Conservation (phyloP, 2,888 invertebrate species). For the Catocala fraxini region DNA sequence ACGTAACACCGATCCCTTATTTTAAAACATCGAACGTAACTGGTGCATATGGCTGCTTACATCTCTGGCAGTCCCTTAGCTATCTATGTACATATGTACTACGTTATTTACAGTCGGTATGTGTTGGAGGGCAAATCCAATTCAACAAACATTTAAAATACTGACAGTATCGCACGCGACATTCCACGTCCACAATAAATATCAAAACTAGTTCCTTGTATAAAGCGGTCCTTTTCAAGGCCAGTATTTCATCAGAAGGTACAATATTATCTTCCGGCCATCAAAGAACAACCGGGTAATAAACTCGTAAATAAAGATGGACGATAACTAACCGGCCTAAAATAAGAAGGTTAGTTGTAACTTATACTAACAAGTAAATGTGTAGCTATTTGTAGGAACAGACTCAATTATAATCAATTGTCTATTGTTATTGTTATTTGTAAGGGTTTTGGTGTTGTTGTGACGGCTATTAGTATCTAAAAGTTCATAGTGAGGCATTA, state of each 20-base stretch:
- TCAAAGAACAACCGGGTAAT: conserved; percentile 34
- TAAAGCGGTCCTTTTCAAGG: conserved; percentile 30
- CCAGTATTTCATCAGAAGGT: conserved; percentile 18
- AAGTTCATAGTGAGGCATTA: too few relatives aligned
- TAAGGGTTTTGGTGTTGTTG: background rate
- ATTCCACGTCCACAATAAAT: conserved; percentile 2
- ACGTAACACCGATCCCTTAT: too few relatives aligned
- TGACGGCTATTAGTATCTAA: too few relatives aligned
- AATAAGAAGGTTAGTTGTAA: conserved; percentile 17
- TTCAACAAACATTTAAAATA: background rate
- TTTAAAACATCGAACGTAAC: too few relatives aligned
- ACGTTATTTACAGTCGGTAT: too few relatives aligned
- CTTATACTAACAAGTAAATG: conserved; percentile 5
- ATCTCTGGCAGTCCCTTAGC: too few relatives aligned
- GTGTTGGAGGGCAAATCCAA: too few relatives aligned
- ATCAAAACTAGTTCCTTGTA: conserved; percentile 16
- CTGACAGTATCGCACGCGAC: background rate
- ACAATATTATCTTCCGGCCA: conserved; percentile 26
- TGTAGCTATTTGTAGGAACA: conserved; percentile 10
- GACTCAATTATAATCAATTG: conserved; percentile 21
- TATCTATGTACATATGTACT: too few relatives aligned
- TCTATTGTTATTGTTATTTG: conserved; percentile 11
- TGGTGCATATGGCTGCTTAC: too few relatives aligned
- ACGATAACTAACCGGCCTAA: conserved; percentile 23
- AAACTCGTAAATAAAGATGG: conserved; percentile 33